Evolutionary conservation across 53 echinoderm and acorn worm species (phyloP).

Genomic region (Holothuria leucospilota): DNA sequence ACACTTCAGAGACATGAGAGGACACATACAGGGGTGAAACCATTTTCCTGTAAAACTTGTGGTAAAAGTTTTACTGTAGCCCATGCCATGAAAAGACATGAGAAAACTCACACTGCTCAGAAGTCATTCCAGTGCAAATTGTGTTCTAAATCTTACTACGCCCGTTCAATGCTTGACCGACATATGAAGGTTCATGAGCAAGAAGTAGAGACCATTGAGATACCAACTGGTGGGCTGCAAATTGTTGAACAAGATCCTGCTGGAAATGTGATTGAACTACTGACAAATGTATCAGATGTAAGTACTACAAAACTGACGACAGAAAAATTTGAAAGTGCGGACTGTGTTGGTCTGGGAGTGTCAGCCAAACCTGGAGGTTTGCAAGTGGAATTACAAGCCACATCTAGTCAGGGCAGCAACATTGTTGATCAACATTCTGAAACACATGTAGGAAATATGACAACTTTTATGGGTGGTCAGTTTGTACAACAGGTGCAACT

Average conservation of each 20-base stretch:
- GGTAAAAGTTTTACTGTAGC: slow-evolving; percentile 22
- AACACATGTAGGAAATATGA: not conserved
- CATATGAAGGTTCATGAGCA: slow-evolving; percentile 29
- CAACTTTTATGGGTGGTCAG: not conserved
- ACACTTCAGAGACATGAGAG: slow-evolving; percentile 34
- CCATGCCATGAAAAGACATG: slow-evolving; percentile 38
- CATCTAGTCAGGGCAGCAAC: not conserved
- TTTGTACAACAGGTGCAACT: slow-evolving; percentile 47
- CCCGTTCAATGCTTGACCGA: not conserved
- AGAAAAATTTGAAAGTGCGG: not conserved
- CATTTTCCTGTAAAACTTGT: slow-evolving; percentile 30
- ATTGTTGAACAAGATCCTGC: slow-evolving; percentile 10
- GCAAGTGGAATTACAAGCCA: slow-evolving; percentile 2
- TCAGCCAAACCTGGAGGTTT: not conserved
- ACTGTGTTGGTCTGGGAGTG: not conserved
- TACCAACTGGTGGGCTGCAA: slow-evolving; percentile 11
- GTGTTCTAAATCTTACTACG: slow-evolving; percentile 28
- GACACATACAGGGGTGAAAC: not conserved
- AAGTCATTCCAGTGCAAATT: slow-evolving; percentile 22
- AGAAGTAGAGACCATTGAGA: slow-evolving; percentile 3
- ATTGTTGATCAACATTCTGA: not conserved
- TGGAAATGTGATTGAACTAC: slow-evolving; percentile 32
- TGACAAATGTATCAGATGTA: slow-evolving; percentile 2
- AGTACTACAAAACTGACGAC: not conserved
- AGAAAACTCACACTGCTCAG: slow-evolving; percentile 22